phyloP scores from a whole-genome alignment of 2,797 vertebrate species.

The Coilia nasus region DNA sequence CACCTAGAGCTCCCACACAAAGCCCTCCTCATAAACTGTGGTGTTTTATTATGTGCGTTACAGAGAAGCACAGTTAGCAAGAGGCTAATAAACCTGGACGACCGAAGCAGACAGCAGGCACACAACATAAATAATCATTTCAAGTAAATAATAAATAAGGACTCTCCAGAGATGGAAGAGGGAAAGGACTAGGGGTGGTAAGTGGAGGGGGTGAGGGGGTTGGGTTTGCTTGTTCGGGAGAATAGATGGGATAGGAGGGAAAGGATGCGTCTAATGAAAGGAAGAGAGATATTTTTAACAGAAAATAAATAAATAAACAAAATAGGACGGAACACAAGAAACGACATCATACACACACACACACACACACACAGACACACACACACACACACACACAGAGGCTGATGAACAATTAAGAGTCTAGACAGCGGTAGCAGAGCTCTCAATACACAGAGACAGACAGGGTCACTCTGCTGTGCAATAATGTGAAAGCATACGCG shows the following conservation, averaged over 20 bases:
- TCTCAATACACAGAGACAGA: conserved; percentile 45
- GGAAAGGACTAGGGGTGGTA: not conserved
- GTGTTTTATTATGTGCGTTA: conserved; percentile 83
- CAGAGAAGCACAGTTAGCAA: conserved; percentile 80
- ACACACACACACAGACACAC: conserved; percentile 13
- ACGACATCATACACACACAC: not conserved
- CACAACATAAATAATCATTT: conserved; percentile 30
- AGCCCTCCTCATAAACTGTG: conserved; percentile 78
- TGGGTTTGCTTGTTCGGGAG: not conserved
- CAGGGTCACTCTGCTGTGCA: conserved; percentile 67
- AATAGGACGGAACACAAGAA: conserved; percentile 2
- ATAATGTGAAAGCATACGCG: conserved; percentile 59
- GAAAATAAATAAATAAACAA: conserved; percentile 12
- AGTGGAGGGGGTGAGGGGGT: not conserved
- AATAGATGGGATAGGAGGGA: not conserved
- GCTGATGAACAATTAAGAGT: conserved; percentile 7
- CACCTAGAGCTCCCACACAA: conserved; percentile 40
- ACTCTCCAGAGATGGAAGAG: conserved; percentile 6
- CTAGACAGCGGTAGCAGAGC: conserved; percentile 53
- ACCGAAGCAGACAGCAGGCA: conserved; percentile 51
- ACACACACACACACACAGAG: not conserved
- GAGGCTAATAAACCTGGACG: conserved; percentile 88
- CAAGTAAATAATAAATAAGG: conserved; percentile 18
- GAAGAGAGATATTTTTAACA: not conserved
- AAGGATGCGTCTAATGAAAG: conserved; percentile 31